phyloP scores from a whole-genome alignment of 2,797 vertebrate genomes.

The Eurystomus glaucurus region DNA sequence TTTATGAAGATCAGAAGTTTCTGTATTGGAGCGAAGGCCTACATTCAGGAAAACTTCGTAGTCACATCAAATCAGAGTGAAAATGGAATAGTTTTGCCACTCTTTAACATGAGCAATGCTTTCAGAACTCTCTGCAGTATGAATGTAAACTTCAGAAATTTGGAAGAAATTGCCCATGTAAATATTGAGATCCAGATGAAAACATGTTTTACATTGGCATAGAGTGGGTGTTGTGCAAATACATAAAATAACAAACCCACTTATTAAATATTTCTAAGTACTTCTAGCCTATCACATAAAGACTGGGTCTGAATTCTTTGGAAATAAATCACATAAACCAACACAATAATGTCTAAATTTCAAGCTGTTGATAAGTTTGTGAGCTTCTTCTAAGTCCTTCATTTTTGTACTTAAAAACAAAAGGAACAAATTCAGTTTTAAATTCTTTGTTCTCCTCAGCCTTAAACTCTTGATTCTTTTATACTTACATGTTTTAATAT shows the following conservation, averaged over 20 bases:
- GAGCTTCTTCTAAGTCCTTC: background rate
- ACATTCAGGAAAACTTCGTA: background rate
- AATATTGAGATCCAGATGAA: background rate
- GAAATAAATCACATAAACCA: background rate
- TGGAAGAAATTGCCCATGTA: background rate
- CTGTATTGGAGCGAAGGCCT: background rate
- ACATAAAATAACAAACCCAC: background rate
- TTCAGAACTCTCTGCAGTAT: background rate
- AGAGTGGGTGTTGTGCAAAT: background rate
- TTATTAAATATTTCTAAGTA: background rate
- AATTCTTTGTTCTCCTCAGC: background rate
- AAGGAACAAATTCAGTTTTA: background rate
- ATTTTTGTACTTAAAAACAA: background rate
- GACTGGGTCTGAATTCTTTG: background rate
- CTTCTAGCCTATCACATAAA: background rate
- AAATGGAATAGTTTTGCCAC: background rate
- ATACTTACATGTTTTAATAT: background rate
- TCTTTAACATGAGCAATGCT: background rate
- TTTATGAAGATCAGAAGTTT: conserved; percentile 46
- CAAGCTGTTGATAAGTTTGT: background rate
- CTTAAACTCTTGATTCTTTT: background rate
- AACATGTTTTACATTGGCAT: background rate
- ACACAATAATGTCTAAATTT: background rate
- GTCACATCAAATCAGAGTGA: background rate
- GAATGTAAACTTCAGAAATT: background rate